Conservation (phyloP, 1,140 invertebrate species). For the Chironomus tepperi region DNA sequence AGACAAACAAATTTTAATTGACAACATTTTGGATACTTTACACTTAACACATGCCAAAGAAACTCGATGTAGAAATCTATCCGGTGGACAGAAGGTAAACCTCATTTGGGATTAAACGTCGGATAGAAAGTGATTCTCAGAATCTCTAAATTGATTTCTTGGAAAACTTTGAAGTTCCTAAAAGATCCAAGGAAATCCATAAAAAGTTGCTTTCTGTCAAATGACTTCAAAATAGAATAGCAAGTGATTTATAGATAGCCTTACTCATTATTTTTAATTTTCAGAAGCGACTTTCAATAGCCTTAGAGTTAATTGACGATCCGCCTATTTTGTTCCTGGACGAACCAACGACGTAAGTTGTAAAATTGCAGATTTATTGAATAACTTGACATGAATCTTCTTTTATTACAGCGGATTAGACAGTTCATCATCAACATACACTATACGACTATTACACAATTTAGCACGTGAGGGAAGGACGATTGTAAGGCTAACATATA, state of each 20-base stretch:
- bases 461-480: slow-evolving; percentile 59
- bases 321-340: slow-evolving; percentile 76
- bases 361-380: background rate
- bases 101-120: no score
- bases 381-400: no score
- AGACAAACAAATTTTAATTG: slow-evolving; percentile 61
- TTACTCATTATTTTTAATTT: no score
- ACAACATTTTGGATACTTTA: slow-evolving; percentile 60
- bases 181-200: no score
- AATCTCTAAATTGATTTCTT: no score
- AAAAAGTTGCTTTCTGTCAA: no score
- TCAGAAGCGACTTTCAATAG: slow-evolving; percentile 75
- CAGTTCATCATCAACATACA: slow-evolving; percentile 73
- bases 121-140: no score
- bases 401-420: slow-evolving; percentile 66
- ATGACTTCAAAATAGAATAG: no score
- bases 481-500: slow-evolving; percentile 39
- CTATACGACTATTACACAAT: slow-evolving; percentile 59
- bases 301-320: slow-evolving; percentile 84
- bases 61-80: slow-evolving; percentile 67
- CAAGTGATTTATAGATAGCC: no score
- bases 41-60: slow-evolving; percentile 57
- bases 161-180: no score
- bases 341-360: slow-evolving; percentile 66
- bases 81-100: slow-evolving; percentile 67